Base-by-base conservation (phyloP, 2,888 invertebrate species). In the Odontocolon sp. region DNA sequence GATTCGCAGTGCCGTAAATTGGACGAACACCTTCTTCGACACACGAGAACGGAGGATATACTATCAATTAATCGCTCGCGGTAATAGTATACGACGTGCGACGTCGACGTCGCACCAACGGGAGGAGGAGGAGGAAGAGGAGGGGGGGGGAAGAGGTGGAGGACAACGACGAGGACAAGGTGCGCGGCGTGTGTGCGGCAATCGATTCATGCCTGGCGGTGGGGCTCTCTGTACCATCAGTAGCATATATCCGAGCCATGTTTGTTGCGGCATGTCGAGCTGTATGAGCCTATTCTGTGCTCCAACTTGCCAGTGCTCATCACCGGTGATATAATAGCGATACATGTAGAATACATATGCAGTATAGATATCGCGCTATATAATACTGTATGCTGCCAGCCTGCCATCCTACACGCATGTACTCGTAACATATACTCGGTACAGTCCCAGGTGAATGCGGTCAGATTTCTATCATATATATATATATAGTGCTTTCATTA, bases 131-230 rank as follows among this genome's bases (percentile, higher is more conserved):
- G 16, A 16, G 16, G 33, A 18, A 21, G 28, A 56, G 45, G 67
- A 50, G 63, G 61, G 57, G 59, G 16, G 36, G 26, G 52, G 33
- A 64, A 33, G 50, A 16, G 26, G 33, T 18, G n/a, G 14, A 63
- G 61, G 57, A 67, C 76, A 56, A 77, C 73, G 56, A 78, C 72
- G 73, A 68, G 69, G 70, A 54, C 40, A 42, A 68, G 54, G 81
- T 80, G 79, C 59, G 75, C 78, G 80, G 64, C 67, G 76, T 67
- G 80, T 56, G 68, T 54, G 33, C 59, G 71, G 63, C 80, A 78
- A 85, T 86, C 84, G 84, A 86, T 86, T 85, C 79, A 77, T 57
- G 68, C 68, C 31, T 71, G 67, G 59, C 42, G 52, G 54, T n/a
- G n/a, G 42, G 52, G 45, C 42, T 59, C 14, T 42, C 11, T 59